Conservation (phyloP, 2,797 vertebrate species). For the Antrozous pallidus region DNA sequence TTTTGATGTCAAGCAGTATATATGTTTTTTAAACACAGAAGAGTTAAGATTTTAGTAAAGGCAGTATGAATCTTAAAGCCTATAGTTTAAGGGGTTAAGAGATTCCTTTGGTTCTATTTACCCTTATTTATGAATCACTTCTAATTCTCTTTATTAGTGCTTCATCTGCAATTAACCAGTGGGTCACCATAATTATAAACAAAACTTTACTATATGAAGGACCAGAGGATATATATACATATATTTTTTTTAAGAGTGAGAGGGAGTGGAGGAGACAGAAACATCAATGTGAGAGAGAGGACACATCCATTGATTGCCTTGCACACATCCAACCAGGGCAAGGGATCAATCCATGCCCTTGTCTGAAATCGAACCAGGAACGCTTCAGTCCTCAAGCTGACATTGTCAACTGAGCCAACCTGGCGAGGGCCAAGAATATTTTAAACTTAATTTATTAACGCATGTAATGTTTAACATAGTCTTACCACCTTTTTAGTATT, state of each 20-base stretch:
- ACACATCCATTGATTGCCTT: too few species aligned
- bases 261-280: too few species aligned
- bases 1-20: background rate
- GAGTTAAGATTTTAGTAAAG: background rate
- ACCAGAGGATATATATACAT: too few species aligned
- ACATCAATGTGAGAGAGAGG: too few species aligned
- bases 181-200: background rate
- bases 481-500: background rate
- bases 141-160: background rate
- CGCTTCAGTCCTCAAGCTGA: too few species aligned
- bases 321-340: too few species aligned
- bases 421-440: too few species aligned
- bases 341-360: too few species aligned
- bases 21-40: background rate
- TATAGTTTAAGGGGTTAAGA: background rate
- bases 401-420: too few species aligned
- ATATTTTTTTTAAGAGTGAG: too few species aligned
- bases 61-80: background rate
- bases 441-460: background rate
- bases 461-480: background rate
- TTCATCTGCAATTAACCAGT: background rate
- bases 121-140: background rate
- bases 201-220: background rate
- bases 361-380: too few species aligned
- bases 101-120: background rate